Base-by-base conservation (phyloP, 2,888 invertebrate species). In the Esperia sulphurella region DNA sequence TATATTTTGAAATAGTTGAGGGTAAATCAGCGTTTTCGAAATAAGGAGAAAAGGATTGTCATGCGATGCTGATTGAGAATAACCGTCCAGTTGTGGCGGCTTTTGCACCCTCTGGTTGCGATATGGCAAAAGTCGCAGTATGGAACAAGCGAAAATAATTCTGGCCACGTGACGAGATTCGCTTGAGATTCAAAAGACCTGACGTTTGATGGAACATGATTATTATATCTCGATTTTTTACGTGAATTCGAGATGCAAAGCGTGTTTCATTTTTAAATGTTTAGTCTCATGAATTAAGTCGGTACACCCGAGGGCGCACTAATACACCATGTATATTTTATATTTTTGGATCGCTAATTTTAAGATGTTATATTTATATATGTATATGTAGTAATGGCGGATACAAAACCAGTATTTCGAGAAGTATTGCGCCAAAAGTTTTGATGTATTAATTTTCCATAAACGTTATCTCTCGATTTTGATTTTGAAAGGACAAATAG, bases 311-410 rank as follows among this genome's bases (percentile, higher is more conserved):
- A 77, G 82, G 87, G 86, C 81, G 85, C 82, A 77, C 79, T 79
- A 79, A 82, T 77, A 83, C 83, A 81, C 82, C 81, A 81, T 83
- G 88, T 86, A 89, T 88, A 89, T 87, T 89, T 89, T 86, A 86
- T 89, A 89, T 89, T 89, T 89, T 89, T 89, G 89, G 89, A 89
- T 88, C 80, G 88, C 89, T 89, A 88, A 87, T 87, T 88, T 89
- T 89, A 89, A 88, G 89, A 89, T 84, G 86, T 87, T 89, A 88
- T 88, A 89, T 89, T 89, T 89, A 88, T 86, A 88, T 88, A 88
- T 89, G 80, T 88, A 87, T 86, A 87, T 84, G 88, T 88, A 87
- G 87, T 81, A 71, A 76, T 74, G 87, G 89, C 88, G 88, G 71
- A 78, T 87, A 86, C 87, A 71, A 75, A 71, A 74, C 73, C 86